Percentiles rank a stretch among this genome's conserved stretches.
phyloP scores from a whole-genome alignment of 1,140 invertebrate genomes.

The Nylanderia fulva region DNA sequence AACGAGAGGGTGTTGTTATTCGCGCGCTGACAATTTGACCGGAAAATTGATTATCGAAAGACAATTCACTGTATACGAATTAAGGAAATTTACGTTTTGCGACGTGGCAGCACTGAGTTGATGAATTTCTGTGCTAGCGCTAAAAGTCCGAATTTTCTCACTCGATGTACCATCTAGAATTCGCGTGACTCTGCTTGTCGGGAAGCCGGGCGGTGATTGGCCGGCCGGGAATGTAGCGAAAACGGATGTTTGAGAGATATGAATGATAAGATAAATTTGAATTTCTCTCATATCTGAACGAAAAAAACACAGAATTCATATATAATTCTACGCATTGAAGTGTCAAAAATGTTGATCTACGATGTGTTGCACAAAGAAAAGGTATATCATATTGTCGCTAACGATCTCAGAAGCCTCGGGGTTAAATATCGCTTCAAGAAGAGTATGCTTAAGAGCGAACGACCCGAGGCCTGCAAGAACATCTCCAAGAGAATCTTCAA shows the following conservation, averaged over 20 bases:
- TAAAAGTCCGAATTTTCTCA: no score
- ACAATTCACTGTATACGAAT: no score
- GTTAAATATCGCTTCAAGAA: constrained; percentile 89
- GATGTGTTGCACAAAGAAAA: constrained; percentile 89
- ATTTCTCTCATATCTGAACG: constrained; percentile 34
- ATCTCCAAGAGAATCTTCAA: constrained; percentile 87
- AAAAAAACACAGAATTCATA: neutral
- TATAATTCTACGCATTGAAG: neutral
- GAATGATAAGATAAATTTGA: neutral
- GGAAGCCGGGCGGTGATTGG: no score
- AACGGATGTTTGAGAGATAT: constrained; percentile 17
- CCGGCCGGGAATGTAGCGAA: no score
- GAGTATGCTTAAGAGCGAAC: constrained; percentile 85
- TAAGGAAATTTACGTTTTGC: no score
- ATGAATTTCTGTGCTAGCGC: no score
- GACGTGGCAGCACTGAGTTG: no score
- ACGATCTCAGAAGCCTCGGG: constrained; percentile 88
- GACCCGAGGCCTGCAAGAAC: constrained; percentile 66
- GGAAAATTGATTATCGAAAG: no score
- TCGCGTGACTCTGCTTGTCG: no score
- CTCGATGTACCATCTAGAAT: no score
- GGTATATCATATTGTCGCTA: constrained; percentile 87
- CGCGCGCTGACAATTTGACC: no score
- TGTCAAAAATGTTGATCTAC: constrained; percentile 88
- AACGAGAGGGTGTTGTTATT: no score